These are phyloP conservation scores for Poecilia velifera DNA, from an alignment of 2,797 vertebrate genomes.

Conservation along the genomic window DNA sequence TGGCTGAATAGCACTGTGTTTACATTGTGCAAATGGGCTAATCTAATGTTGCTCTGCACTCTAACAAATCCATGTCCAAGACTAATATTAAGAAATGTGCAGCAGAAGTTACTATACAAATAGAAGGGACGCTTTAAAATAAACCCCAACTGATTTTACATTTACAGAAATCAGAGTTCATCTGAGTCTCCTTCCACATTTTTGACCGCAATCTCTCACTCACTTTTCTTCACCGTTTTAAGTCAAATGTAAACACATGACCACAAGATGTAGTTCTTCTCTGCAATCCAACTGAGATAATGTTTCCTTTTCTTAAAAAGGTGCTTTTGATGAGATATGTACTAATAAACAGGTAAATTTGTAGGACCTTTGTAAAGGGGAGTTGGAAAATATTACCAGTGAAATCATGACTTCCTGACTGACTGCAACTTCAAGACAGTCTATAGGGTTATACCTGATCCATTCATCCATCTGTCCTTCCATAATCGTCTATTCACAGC, in stretches of 20 bases:
- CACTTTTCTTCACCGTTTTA: conserved; percentile 60
- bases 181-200: conserved; percentile 68
- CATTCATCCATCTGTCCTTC: background rate
- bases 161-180: conserved; percentile 85
- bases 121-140: conserved; percentile 83
- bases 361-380: background rate
- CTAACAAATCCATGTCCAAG: conserved; percentile 81
- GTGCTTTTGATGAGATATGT: conserved; percentile 24
- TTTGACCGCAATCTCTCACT: conserved; percentile 62
- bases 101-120: conserved; percentile 87
- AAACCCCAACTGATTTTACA: conserved; percentile 86
- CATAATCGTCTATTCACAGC: background rate
- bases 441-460: background rate
- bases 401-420: background rate
- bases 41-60: conserved; percentile 75
- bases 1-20: conserved; percentile 77
- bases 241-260: conserved; percentile 81
- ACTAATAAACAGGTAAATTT: background rate
- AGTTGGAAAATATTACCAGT: background rate
- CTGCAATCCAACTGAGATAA: conserved; percentile 77
- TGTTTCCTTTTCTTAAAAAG: conserved; percentile 78
- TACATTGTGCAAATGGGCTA: conserved; percentile 81
- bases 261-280: conserved; percentile 66
- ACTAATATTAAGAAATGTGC: conserved; percentile 87
- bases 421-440: background rate